Base-by-base conservation (phyloP, 1,140 invertebrate species). In the Stegodyphus dumicola region DNA sequence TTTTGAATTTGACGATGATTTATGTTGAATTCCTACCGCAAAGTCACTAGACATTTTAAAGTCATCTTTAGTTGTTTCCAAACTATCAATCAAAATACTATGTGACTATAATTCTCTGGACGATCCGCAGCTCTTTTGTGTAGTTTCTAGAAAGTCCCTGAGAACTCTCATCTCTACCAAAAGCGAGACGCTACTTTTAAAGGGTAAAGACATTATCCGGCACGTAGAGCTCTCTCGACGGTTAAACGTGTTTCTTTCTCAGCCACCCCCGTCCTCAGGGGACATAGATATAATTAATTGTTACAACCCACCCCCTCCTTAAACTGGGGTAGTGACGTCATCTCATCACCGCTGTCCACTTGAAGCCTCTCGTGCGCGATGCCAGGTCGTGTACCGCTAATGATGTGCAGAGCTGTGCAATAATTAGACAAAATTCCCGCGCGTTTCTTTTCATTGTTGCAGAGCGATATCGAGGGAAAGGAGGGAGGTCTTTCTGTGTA, bases 171-270 rank as follows among this genome's bases (percentile, higher is more conserved):
- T 33, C 33, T 33, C 3, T 33, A 33, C 33, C 33, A 33, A 33
- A 33, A 33, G 33, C 10, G 10, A 49, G 49, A 49, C 70, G 18
- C 70, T 49, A 52, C 33, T 71, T 71, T 9, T 9, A 71, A 71
- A 71, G 70, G 70, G 70, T 71, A 71, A 71, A 71, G 70, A 52
- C 70, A 71, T 71, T 71, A 71, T 9, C n/a, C 70, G 18, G 33
- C 10, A 13, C 51, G 10, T 49, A 10, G 33, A 48, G 6, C 70
- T 13, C 70, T 11, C 33, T 49, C 66, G 9, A 9, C 66, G 7
- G 66, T 67, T 17, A 67, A 67, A 67, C n/a, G 17, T 67, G 66
- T 9, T 49, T 71, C 70, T 49, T 71, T 71, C 70, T 71, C 70
- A 71, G 33, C 66, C 48, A 10, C 9, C 48, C 70, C n/a, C 33